Base-by-base conservation (phyloP, 2,888 invertebrate species). In the Oxycera nigricornis region DNA sequence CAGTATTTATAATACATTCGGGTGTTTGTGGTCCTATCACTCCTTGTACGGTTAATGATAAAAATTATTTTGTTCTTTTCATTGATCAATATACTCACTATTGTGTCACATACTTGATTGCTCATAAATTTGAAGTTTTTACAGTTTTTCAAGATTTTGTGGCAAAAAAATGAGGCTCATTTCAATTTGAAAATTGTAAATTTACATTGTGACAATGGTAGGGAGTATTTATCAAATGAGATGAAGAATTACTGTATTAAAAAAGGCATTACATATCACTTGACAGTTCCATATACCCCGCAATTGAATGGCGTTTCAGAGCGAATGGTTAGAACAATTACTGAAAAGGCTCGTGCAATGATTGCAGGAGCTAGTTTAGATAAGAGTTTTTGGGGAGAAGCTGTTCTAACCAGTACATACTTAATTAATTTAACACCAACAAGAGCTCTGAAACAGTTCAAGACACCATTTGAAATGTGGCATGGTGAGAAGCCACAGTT, bases 391-490 rank as follows among this genome's bases (percentile, higher is more conserved):
- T 84, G 83, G 83, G 80, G 81, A 30, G 83, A 83, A 76, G 83
- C 82, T 31, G 79, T 83, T 11, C 77, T 81, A 65, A 82, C 82
- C 68, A 82, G 82, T 55, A 79, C 80, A 30, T 81, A 82, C 78
- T 79, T 84, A 70, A 80, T 83, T 39, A 85, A 84, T 78, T 74
- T 79, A 70, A 78, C 78, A n/a, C 82, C 83, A 52, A 83, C 81
- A 61, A 80, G 78, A 79, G 81, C 81, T 31, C 72, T 83, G 28
- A 80, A 79, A 73, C 1, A 72, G 59, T 73, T 73, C 70, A 81
- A 82, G 80, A 83, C 83, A 78, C 83, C 83, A 77, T 84, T 77
- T 79, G 82, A 84, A 78, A 75, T 82, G 77, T 83, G 83, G 83
- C 80, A 82, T 78, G 77, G 73, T 76, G 82, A 79, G 79, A 84